phyloP scores from a whole-genome alignment of 1,140 invertebrate genomes.

The Papilio dardanus region DNA sequence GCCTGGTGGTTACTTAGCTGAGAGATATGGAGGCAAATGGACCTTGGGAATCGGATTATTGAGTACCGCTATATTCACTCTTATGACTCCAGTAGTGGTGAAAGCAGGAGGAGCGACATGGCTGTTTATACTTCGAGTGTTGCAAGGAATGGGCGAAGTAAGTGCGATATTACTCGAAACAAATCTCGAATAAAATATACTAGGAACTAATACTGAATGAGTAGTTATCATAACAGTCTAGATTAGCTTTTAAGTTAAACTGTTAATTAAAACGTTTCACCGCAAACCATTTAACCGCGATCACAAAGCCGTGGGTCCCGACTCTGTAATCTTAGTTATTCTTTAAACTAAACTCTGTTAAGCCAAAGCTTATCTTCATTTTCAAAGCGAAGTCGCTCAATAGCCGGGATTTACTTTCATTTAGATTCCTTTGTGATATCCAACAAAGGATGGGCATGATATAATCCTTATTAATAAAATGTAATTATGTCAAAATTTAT shows the following conservation, averaged over 20 bases:
- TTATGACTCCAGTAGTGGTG: slow-evolving; percentile 81
- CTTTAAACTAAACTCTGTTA: slow-evolving; percentile 26
- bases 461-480: neutral
- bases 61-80: slow-evolving; percentile 84
- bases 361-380: slow-evolving; percentile 10
- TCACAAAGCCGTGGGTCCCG: slow-evolving; percentile 18
- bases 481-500: neutral
- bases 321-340: slow-evolving; percentile 10
- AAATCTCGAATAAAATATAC: neutral
- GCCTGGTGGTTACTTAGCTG: slow-evolving; percentile 84
- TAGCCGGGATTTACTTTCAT: slow-evolving; percentile 19
- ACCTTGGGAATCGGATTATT: slow-evolving; percentile 85
- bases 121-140: slow-evolving; percentile 85
- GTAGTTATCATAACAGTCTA: neutral
- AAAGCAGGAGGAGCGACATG: slow-evolving; percentile 81
- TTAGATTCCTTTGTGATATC: slow-evolving; percentile 13
- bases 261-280: slow-evolving; percentile 7
- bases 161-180: slow-evolving; percentile 27
- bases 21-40: slow-evolving; percentile 84
- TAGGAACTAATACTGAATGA: neutral
- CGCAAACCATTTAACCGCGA: neutral
- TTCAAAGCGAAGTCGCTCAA: slow-evolving; percentile 16
- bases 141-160: slow-evolving; percentile 87
- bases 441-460: neutral
- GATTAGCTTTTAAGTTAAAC: slow-evolving; percentile 7